Conservation (phyloP, 1,140 invertebrate species). For the Polyergus mexicanus region DNA sequence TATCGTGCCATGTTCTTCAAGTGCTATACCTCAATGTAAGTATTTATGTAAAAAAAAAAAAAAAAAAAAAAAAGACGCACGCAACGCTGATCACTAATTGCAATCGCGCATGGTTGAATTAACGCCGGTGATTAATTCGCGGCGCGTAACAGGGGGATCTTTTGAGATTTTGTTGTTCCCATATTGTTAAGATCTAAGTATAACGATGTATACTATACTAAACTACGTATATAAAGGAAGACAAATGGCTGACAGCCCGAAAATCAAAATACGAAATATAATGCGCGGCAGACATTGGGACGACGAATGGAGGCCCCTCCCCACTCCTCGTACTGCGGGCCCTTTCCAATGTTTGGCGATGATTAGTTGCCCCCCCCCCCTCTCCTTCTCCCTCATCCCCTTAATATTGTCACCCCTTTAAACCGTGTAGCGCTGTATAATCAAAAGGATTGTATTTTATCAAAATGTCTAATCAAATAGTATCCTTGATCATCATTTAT, state of each 20-base stretch:
- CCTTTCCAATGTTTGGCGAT: constrained; percentile 73
- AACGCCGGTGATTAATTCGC: constrained; percentile 10
- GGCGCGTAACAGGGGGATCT: constrained; percentile 26
- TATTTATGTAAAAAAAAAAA: constrained; percentile 47
- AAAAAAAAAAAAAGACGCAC: background rate
- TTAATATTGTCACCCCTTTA: constrained; percentile 22
- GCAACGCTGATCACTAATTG: background rate
- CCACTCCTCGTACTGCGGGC: constrained; percentile 39
- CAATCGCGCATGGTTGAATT: constrained; percentile 15
- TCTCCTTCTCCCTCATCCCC: background rate
- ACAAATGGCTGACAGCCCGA: constrained; percentile 77
- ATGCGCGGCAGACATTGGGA: constrained; percentile 69
- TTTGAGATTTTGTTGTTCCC: constrained; percentile 28
- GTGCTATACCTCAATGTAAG: constrained; percentile 60
- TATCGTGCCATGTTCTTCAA: constrained; percentile 65
- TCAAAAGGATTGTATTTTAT: constrained; percentile 44
- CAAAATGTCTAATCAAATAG: constrained; percentile 57
- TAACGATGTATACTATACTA: constrained; percentile 58
- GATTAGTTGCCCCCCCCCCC: constrained; percentile 67
- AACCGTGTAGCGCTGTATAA: constrained; percentile 29
- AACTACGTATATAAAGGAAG: constrained; percentile 56
- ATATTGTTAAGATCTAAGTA: constrained; percentile 58
- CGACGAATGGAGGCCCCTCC: constrained; percentile 30
- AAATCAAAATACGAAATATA: constrained; percentile 79
- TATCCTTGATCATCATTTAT: constrained; percentile 12